Base-by-base conservation (phyloP, 2,797 vertebrate genomes). In the Crypturellus tataupa region DNA sequence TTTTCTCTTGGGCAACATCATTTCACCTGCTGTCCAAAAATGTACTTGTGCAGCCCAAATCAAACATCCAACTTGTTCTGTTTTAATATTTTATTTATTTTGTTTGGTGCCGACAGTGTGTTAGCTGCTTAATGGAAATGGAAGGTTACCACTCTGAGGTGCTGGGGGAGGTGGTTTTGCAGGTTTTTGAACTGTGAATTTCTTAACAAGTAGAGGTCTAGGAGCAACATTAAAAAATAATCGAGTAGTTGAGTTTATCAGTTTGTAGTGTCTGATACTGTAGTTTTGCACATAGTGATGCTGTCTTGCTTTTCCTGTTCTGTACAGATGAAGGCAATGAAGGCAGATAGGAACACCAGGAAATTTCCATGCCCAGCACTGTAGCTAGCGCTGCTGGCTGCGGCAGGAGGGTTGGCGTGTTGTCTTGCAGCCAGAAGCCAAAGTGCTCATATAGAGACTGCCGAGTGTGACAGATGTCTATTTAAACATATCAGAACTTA, bases 361-460 rank as follows among this genome's bases (percentile, higher is more conserved):
- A 73, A 72, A 56, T 23, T 86, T 93, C 58, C 58, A 80, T 29
- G 82, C 46, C 33, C 83, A 40, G 35, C 31, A 8, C 47, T 71
- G 40, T 42, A 85, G 70, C 37, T 76, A 37, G 55, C 85, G 31
- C 31, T 76, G n/a, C 31, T 70, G 40, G 29, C 75, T 89, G 42
- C 69, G 79, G 56, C 80, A 87, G 78, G 59, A 73, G 72, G 31
- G n/a, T 20, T 35, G 31, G 15, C 78, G 93, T 20, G 9, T 75
- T 87, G 72, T 78, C 65, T 68, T 84, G 59, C 47, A 89, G 87
- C 58, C 72, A 96, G 85, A 56, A 89, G 29, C 49, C 68, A 55
- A 39, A 89, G 56, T 6, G 68, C 60, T 89, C 46, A 24, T 40
- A 69, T n/a, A 18, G 39, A 51, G 49, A 44, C 40, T 56, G 47